Conservation (phyloP, 2,888 invertebrate species). For the Vanessa cardui region DNA sequence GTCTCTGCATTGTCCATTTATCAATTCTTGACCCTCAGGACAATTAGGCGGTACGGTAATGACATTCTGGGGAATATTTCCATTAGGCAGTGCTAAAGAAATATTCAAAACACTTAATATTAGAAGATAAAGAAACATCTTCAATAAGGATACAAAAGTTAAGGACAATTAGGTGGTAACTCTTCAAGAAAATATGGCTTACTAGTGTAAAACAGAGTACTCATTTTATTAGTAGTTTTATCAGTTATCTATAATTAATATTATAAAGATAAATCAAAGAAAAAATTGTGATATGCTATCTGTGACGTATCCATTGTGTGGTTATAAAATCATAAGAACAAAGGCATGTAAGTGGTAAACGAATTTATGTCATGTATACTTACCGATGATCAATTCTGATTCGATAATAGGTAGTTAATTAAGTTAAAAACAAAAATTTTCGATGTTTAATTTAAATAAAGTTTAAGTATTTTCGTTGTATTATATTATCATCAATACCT, state of each 20-base stretch:
- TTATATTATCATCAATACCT: no score
- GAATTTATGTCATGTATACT: background rate
- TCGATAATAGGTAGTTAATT: no score
- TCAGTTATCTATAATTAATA: slow-evolving; percentile 34
- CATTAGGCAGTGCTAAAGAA: slow-evolving; percentile 13
- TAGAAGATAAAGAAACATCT: slow-evolving; percentile 21
- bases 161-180: background rate
- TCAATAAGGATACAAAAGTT: background rate
- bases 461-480: no score
- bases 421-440: no score
- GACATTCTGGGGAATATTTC: slow-evolving; percentile 30
- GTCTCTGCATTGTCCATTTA: slow-evolving; percentile 54
- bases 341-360: background rate
- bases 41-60: slow-evolving; percentile 49
- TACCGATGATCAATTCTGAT: background rate
- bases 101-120: slow-evolving; percentile 20
- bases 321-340: slow-evolving; percentile 9
- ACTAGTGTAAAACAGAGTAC: slow-evolving; percentile 17
- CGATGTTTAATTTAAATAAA: no score
- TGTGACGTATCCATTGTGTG: slow-evolving; percentile 14
- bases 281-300: slow-evolving; percentile 35
- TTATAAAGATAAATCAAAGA: slow-evolving; percentile 36
- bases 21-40: slow-evolving; percentile 42
- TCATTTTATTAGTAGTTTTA: slow-evolving; percentile 22
- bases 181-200: slow-evolving; percentile 3